Percentiles rank a stretch among this genome's conserved stretches.
Conservation (phyloP, 2,113 vertebrate species). For the Tapirus terrestris region DNA sequence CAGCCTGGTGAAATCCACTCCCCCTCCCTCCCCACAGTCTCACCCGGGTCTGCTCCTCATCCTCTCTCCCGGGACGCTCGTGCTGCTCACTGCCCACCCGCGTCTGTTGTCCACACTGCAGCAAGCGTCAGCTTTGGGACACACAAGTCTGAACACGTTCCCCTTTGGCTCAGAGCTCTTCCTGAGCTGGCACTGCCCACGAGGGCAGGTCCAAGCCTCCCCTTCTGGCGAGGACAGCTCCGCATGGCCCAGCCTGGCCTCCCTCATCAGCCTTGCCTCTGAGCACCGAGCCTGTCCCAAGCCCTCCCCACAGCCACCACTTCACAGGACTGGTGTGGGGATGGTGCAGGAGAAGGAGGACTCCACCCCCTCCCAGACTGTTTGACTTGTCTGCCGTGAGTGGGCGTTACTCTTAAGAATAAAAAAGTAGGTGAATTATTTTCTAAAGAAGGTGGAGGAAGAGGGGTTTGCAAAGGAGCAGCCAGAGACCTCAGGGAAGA, state of each 20-base stretch:
- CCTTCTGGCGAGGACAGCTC: not conserved
- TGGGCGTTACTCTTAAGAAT: not conserved
- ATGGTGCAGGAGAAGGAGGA: no score
- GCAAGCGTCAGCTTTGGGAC: not conserved
- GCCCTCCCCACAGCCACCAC: not conserved
- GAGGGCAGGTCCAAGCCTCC: not conserved
- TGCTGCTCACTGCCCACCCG: not conserved
- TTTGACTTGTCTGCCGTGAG: not conserved
- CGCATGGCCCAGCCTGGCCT: not conserved
- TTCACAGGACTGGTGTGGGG: not conserved
- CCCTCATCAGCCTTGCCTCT: not conserved
- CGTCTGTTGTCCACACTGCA: not conserved
- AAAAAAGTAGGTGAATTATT: not conserved
- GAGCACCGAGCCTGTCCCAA: not conserved
- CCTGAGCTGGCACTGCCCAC: not conserved
- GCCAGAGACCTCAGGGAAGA: not conserved
- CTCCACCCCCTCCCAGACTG: not conserved
- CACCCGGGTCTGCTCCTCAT: not conserved
- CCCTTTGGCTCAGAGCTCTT: not conserved
- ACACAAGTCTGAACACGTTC: rapidly evolving
- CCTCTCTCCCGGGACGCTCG: not conserved
- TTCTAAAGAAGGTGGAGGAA: not conserved
- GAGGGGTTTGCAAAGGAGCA: not conserved
- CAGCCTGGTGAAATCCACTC: not conserved
- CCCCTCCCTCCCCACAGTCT: not conserved